A percentile compares a stretch with the other conserved stretches of the same genome.
phyloP scores from a whole-genome alignment of 2,113 vertebrate genomes.

The Glaucidium brasilianum region DNA sequence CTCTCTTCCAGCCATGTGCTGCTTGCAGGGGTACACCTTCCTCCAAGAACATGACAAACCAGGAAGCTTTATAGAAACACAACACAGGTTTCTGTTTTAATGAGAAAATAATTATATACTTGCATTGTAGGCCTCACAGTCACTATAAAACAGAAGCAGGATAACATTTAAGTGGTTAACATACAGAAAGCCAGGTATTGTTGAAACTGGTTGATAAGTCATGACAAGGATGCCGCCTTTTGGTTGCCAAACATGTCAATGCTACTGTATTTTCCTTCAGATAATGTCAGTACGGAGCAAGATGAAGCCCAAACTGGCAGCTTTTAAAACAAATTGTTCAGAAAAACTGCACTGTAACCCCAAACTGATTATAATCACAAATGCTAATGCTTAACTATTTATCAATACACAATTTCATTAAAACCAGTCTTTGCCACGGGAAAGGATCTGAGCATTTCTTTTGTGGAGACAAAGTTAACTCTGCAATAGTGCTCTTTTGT shows the following conservation, averaged over 20 bases:
- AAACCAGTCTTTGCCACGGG: slow-evolving; percentile 67
- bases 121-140: slow-evolving; percentile 88
- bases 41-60: background rate
- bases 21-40: background rate
- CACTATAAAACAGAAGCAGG: slow-evolving; percentile 90
- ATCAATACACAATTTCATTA: slow-evolving; percentile 67
- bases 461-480: slow-evolving; percentile 69
- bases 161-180: slow-evolving; percentile 91
- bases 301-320: slow-evolving; percentile 58
- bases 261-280: slow-evolving; percentile 24
- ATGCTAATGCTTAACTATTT: slow-evolving; percentile 71
- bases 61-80: slow-evolving; percentile 55
- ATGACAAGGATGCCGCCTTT: slow-evolving; percentile 60
- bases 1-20: background rate
- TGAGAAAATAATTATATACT: slow-evolving; percentile 98
- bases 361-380: slow-evolving; percentile 68
- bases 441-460: slow-evolving; percentile 52
- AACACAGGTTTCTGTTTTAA: slow-evolving; percentile 86
- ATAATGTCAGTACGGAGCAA: slow-evolving; percentile 55
- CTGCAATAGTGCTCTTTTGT: slow-evolving; percentile 59
- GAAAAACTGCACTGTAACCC: slow-evolving; percentile 63
- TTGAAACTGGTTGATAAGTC: slow-evolving; percentile 64
- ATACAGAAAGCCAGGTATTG: slow-evolving; percentile 76
- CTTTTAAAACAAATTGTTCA: slow-evolving; percentile 60
- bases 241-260: slow-evolving; percentile 44